Evolutionary conservation across 2,113 vertebrate genomes (phyloP).

Genomic region (Bucco capensis): DNA sequence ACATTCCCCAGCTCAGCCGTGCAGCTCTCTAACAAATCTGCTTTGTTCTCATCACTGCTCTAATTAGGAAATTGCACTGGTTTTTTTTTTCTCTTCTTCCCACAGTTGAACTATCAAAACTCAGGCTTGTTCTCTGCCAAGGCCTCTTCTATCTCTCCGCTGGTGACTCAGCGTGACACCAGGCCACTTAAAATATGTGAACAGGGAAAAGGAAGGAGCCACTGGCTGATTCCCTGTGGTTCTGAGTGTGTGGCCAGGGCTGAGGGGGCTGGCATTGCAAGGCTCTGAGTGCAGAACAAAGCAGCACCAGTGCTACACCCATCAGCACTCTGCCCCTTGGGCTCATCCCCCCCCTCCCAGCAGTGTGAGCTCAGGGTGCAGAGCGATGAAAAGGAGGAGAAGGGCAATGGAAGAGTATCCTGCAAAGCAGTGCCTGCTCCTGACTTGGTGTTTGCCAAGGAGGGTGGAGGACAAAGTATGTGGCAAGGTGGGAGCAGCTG

Average conservation of each 20-base stretch:
- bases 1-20: not conserved
- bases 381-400: not conserved
- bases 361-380: fast-evolving
- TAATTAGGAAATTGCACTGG: not conserved
- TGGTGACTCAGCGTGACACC: conserved; percentile 32
- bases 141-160: not conserved
- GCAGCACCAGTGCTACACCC: not conserved
- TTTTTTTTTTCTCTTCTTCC: not conserved
- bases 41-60: conserved; percentile 25
- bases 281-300: not conserved
- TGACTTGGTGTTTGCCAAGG: not conserved
- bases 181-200: not conserved
- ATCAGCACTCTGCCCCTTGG: not conserved
- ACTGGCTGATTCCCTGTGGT: fast-evolving
- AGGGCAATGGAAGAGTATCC: not conserved
- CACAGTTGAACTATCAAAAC: not conserved
- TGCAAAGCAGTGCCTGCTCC: not conserved
- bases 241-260: not conserved
- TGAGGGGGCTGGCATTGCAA: fast-evolving
- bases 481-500: fast-evolving
- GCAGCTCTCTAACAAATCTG: not conserved
- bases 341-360: fast-evolving
- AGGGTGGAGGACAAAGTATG: not conserved
- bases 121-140: conserved; percentile 4
- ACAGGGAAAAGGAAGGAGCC: not conserved